Evolutionary conservation across 2,888 invertebrate genomes (phyloP).

Genomic region (Rugalucina vietnamica): DNA sequence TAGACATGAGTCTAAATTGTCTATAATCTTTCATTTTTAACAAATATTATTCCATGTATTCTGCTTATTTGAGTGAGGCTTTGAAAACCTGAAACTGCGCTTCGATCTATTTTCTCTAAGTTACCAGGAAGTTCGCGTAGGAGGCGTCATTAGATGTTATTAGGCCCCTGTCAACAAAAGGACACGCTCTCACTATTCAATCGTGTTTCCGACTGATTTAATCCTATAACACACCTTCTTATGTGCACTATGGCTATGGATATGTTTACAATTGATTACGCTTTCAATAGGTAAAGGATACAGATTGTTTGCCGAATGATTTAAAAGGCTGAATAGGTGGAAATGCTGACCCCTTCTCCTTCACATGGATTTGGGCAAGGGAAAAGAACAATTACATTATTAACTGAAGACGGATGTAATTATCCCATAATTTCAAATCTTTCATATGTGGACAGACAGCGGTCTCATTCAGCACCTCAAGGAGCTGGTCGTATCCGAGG

Average conservation of each 20-base stretch:
- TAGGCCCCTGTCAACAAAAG: conserved; percentile 47
- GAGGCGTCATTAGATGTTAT: conserved; percentile 46
- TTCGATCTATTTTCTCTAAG: conserved; percentile 45
- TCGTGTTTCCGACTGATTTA: conserved; percentile 7
- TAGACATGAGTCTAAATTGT: too few species aligned
- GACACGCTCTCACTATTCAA: conserved; percentile 39
- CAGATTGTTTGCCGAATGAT: not conserved
- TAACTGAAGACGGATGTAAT: conserved; percentile 74
- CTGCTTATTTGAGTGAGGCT: too few species aligned
- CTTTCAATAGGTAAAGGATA: not conserved
- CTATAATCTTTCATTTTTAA: too few species aligned
- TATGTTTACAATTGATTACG: not conserved
- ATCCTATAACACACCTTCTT: conserved; percentile 3
- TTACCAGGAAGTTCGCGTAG: conserved; percentile 62
- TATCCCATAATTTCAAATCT: conserved; percentile 75
- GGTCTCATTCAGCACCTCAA: conserved; percentile 68
- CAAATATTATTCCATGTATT: too few species aligned
- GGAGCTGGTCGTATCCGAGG: conserved; percentile 66
- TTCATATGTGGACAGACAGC: conserved; percentile 67
- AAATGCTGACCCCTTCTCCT: conserved; percentile 44
- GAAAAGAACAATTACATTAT: conserved; percentile 71
- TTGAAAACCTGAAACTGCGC: too few species aligned
- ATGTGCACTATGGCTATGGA: not conserved
- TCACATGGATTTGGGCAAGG: conserved; percentile 69
- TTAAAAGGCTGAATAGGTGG: conserved; percentile 2